A percentile compares a stretch with the other conserved stretches of the same genome.
phyloP scores from a whole-genome alignment of 30 jellyfish, hydroid and myxozoan species.

The Mastigias papua region DNA sequence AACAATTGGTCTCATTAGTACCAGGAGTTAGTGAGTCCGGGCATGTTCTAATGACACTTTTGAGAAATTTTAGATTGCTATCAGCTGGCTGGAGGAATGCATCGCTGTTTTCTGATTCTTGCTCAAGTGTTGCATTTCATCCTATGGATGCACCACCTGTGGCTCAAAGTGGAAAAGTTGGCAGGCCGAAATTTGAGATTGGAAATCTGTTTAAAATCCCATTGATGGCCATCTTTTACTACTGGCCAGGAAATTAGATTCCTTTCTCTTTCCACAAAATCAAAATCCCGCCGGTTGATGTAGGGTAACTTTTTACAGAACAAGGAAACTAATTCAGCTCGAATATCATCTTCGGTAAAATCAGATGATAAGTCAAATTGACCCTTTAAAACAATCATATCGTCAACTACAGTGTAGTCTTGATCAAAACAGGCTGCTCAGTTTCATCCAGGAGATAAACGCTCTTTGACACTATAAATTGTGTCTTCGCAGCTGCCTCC shows the following conservation, averaged over 20 bases:
- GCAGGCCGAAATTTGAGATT: too few relatives aligned
- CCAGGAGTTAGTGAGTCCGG: too few relatives aligned
- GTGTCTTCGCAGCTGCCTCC: slow-evolving; percentile 32
- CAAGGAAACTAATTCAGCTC: slow-evolving; percentile 41
- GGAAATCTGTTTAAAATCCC: slow-evolving; percentile 30
- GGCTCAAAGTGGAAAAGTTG: too few relatives aligned
- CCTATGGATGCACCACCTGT: too few relatives aligned
- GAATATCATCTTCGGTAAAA: slow-evolving; percentile 40
- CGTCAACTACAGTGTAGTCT: slow-evolving; percentile 28
- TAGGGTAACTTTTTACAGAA: slow-evolving; percentile 8
- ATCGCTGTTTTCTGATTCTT: too few relatives aligned
- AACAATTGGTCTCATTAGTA: too few relatives aligned
- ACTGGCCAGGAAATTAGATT: slow-evolving; percentile 31
- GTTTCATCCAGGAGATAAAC: slow-evolving; percentile 30
- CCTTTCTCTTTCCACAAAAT: slow-evolving; percentile 21
- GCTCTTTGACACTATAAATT: slow-evolving; percentile 9
- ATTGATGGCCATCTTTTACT: slow-evolving; percentile 33
- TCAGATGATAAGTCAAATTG: slow-evolving; percentile 34
- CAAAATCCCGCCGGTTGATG: slow-evolving; percentile 10
- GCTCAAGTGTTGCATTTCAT: too few relatives aligned
- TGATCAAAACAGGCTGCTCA: slow-evolving; percentile 41
- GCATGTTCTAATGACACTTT: too few relatives aligned
- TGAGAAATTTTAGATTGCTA: too few relatives aligned
- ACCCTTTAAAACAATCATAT: slow-evolving; percentile 19
- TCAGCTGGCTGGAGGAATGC: too few relatives aligned